Conservation (phyloP, 2,888 invertebrate species). For the Marronus borbonicus region DNA sequence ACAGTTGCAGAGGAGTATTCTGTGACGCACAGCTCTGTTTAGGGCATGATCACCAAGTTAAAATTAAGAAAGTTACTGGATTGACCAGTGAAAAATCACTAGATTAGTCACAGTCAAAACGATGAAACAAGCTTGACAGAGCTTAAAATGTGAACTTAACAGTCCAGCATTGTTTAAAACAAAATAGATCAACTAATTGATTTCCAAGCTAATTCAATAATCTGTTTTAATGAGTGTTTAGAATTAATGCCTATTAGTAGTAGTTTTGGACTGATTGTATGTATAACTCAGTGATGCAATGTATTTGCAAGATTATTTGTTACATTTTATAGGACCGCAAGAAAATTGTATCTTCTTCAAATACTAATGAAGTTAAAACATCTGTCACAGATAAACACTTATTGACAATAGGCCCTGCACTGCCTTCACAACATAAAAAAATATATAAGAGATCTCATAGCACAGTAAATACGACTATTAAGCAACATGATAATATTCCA, state of each 20-base stretch:
- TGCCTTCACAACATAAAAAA: conserved; percentile 62
- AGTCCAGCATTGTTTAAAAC: too few relatives aligned
- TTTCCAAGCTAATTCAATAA: not conserved
- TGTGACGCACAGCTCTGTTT: too few relatives aligned
- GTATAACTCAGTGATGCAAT: conserved; percentile 53
- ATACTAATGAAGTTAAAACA: conserved; percentile 59
- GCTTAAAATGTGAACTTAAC: too few relatives aligned
- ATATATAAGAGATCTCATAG: conserved; percentile 72
- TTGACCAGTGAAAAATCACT: too few relatives aligned
- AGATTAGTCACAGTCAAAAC: too few relatives aligned
- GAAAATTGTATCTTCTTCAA: conserved; percentile 62
- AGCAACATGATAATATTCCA: conserved; percentile 59
- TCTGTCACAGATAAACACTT: conserved; percentile 62
- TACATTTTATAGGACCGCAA: conserved; percentile 64
- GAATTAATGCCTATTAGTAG: conserved; percentile 68
- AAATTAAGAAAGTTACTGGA: too few relatives aligned
- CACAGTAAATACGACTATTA: conserved; percentile 67
- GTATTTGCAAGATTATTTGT: conserved; percentile 1
- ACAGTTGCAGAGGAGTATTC: too few relatives aligned
- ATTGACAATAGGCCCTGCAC: conserved; percentile 66
- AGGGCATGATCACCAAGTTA: too few relatives aligned
- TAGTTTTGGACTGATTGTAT: conserved; percentile 67
- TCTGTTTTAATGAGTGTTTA: conserved; percentile 11
- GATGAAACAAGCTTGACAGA: too few relatives aligned
- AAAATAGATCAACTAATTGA: too few relatives aligned